Base-by-base conservation (phyloP, 2,888 invertebrate species). In the Spialia ferax region DNA sequence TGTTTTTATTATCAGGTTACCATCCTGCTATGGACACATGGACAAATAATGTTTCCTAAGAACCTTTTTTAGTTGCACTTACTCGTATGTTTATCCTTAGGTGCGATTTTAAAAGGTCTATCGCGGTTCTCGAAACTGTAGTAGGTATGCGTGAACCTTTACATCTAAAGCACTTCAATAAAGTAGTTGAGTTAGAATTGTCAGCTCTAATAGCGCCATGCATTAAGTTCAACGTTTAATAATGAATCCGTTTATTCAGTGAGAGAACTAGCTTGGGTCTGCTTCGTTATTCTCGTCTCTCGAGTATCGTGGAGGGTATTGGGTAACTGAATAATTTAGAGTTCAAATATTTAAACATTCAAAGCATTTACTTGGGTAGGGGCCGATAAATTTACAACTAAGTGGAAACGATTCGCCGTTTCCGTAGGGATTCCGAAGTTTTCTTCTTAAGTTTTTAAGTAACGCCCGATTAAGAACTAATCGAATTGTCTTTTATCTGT, bases 271-370 rank as follows among this genome's bases (percentile, higher is more conserved):
- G 56, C 55, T 48, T 15, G 13, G 23, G 23, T 26, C 45, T 63
- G 55, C 38, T 32, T 20, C 20, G 22, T 32, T 32, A 64, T 42
- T 45, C 56, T 29, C 22, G 32, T 52, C 65, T 57, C 65, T 13
- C 13, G 48, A 23, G 56, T 56, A 65, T 59, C 59, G 10, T 22
- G 26, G 55, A 56, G 64, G 55, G 42, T 48, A 48, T 15, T 32
- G 18, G 35, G 57, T 38, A n/a, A n/a, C 26, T 66, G 65, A 66
- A 66, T 66, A 66, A 66, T 60, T 59, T 15, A 65, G 20, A 32
- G 35, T 35, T 59, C 54, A 52, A 54, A 60, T 52, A 65, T 65
- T 52, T 57, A 65, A 59, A 38, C 57, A 32, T 59, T 65, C 50
- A 50, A 60, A 26, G 26, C 60, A 60, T 60, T 60, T 60, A 20